A percentile compares a stretch with the other conserved stretches of the same genome.
These are phyloP conservation scores for Temnothorax nylanderi DNA, from an alignment of 1,140 invertebrate genomes.

Conservation along the genomic window DNA sequence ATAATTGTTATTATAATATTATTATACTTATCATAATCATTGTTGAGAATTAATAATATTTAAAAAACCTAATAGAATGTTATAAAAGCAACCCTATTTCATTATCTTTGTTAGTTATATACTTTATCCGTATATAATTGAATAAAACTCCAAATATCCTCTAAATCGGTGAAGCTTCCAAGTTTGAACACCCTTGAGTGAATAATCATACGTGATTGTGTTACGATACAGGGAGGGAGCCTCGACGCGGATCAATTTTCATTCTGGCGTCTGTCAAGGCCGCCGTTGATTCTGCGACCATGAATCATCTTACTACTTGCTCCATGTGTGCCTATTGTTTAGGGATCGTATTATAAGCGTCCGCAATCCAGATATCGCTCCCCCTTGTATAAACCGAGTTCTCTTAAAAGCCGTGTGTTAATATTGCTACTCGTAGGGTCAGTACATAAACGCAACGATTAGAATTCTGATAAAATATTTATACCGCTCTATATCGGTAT, in stretches of 20 bases:
- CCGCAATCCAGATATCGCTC: constrained; percentile 54
- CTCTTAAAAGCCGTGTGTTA: not conserved
- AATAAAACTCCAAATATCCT: not conserved
- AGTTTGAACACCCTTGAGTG: not conserved
- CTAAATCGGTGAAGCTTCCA: not conserved
- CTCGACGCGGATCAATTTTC: constrained; percentile 46
- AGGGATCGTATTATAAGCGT: constrained; percentile 62
- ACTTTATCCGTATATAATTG: not conserved
- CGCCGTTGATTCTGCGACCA: constrained; percentile 47
- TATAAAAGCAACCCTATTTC: not conserved
- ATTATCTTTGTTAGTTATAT: not conserved
- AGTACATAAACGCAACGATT: not conserved
- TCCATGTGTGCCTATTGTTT: constrained; percentile 66
- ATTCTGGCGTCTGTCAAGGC: constrained; percentile 42
- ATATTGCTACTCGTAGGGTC: not conserved
- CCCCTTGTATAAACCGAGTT: constrained; percentile 39
- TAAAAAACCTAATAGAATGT: too few species aligned
- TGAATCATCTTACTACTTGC: constrained; percentile 54
- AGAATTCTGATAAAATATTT: not conserved
- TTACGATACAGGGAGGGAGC: not conserved
- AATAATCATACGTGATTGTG: constrained; percentile 35
- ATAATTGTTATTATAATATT: too few species aligned
- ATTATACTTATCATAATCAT: too few species aligned
- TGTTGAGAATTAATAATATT: too few species aligned
- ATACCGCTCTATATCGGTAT: not conserved